Base-by-base conservation (phyloP, 2,888 invertebrate species). In the Rotaria sp. region DNA sequence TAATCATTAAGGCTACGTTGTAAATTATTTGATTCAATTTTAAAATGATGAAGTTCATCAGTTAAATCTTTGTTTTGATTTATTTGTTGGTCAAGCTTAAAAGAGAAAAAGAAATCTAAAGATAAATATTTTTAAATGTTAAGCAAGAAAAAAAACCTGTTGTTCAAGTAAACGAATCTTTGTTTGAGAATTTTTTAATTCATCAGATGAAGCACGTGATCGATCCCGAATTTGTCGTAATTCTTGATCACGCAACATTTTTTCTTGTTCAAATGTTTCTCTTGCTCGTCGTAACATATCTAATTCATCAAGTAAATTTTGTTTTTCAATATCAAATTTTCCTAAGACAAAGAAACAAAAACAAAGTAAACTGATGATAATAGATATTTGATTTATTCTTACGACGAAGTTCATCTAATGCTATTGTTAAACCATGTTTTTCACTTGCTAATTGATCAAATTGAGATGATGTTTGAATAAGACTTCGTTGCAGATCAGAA, bases 261-360 rank as follows among this genome's bases (percentile, higher is more conserved):
- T 41, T 26, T 80, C 80, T 45, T 45, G 41, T n/a, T 80, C 80
- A n/a, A 80, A 18, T 45, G 41, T 11, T 15, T 45, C 45, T 80
- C 15, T 24, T 13, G 80, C 45, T 26, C 26, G 80, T 4, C n/a
- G 41, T 80, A 80, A 80, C 7, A 13, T 45, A n/a, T 41, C n/a
- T 13, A 80, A 45, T 80, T 80, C 80, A 24, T 45, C 45, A 18
- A 80, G 41, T 45, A 80, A 45, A 45, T 45, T 41, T 80, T 80
- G 80, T 45, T 80, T 80, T n/a, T 80, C 80, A 45, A 80, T 45
- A 80, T 80, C 80, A 80, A 80, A 80, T 45, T 80, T 80, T 11
- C 45, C 80, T 67, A 0, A 18, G 21, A 1, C 21, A 30, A 35
- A 30, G 8, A 35, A n/a, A 35, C 11, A 80, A 80, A 45, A n/a